Conservation (phyloP, 2,797 vertebrate species). For the Geotrypetes seraphini region DNA sequence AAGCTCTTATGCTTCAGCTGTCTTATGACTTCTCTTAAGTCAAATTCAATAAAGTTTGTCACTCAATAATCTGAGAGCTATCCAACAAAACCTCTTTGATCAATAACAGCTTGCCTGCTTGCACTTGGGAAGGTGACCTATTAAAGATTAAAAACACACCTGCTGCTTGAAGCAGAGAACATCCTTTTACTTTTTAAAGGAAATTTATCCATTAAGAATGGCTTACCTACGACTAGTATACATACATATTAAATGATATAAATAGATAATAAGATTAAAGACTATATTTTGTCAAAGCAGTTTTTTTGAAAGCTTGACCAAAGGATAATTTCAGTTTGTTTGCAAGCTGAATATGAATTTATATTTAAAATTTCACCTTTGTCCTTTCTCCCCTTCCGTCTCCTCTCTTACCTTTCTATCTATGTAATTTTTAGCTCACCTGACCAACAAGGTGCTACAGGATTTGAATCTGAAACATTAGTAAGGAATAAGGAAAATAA, state of each 20-base stretch:
- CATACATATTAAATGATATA: constrained; percentile 40
- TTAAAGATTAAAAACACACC: constrained; percentile 69
- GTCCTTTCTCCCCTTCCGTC: too few species aligned
- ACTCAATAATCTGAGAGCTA: constrained; percentile 70
- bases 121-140: constrained; percentile 74
- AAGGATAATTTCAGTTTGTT: too few species aligned
- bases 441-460: too few species aligned
- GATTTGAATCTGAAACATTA: too few species aligned
- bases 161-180: constrained; percentile 53
- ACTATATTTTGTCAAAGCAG: constrained; percentile 22
- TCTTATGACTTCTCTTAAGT: constrained; percentile 69
- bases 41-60: constrained; percentile 74
- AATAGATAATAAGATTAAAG: constrained; percentile 40
- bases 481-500: too few species aligned
- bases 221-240: constrained; percentile 43
- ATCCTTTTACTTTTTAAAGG: constrained; percentile 52
- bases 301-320: constrained; percentile 23
- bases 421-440: too few species aligned
- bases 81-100: constrained; percentile 74
- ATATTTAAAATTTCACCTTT: too few species aligned
- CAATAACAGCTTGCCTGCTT: constrained; percentile 71
- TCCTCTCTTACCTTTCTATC: too few species aligned
- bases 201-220: constrained; percentile 50
- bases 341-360: too few species aligned
- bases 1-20: constrained; percentile 66